A percentile compares a stretch with the other conserved stretches of the same genome.
Conservation (phyloP, 2,888 invertebrate genomes). For the Macropis europaea region DNA sequence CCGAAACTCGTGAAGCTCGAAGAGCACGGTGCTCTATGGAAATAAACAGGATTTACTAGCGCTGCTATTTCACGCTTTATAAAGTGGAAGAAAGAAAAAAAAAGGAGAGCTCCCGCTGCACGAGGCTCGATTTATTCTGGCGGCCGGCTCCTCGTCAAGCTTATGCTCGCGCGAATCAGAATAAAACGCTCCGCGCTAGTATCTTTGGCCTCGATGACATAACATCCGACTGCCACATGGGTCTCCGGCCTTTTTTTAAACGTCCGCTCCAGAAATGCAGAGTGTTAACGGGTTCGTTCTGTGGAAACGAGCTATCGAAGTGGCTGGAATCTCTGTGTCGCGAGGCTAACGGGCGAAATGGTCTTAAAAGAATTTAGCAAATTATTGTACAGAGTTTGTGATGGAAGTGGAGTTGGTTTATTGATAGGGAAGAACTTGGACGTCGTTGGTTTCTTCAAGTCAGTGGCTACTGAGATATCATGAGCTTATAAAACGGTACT, state of each 20-base stretch:
- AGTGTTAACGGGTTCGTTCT: background rate
- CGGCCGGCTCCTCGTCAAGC: background rate
- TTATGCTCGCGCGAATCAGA: conserved; percentile 7
- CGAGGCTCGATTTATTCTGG: conserved; percentile 17
- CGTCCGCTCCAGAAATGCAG: conserved; percentile 7
- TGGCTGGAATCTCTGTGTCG: too few species aligned
- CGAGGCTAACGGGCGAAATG: too few species aligned
- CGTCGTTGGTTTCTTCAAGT: too few species aligned
- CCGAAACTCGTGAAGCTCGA: background rate
- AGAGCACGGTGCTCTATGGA: background rate
- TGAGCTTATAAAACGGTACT: too few species aligned
- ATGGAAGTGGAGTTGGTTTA: too few species aligned
- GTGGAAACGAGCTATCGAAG: background rate
- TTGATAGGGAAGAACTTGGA: too few species aligned
- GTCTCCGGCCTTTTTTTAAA: conserved; percentile 12
- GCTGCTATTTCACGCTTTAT: conserved; percentile 1
- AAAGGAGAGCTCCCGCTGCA: too few species aligned
- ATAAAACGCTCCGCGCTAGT: conserved; percentile 5
- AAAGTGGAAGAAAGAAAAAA: too few species aligned
- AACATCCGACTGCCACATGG: conserved; percentile 14
- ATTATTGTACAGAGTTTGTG: too few species aligned
- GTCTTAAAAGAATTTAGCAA: too few species aligned
- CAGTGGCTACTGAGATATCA: too few species aligned
- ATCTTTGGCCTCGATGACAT: conserved; percentile 38
- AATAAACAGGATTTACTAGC: conserved; percentile 29